Evolutionary conservation across 1,140 invertebrate genomes (phyloP), one percentile per base, ranked within the genome.

Genomic region (Trigoniulus corallinus): DNA sequence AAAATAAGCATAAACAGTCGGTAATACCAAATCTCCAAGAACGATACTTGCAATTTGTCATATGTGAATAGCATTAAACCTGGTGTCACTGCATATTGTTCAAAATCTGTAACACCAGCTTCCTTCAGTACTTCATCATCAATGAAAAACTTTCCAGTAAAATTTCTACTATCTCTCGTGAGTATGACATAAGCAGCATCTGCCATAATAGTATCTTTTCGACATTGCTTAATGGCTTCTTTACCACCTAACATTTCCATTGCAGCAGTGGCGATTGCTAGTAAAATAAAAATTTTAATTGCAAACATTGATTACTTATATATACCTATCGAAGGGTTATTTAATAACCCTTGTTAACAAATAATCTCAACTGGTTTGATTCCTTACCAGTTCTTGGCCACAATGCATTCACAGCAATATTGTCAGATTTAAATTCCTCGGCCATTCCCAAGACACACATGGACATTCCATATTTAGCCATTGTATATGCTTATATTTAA

Each of bases 401-500:
- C 0, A 99, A 69, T 2, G 93, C 88, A 72, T 99, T 99, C 0
- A 98, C 92, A 39, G 82, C 91, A 56, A 99, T 83, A 46, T 81
- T 80, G 51, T 81, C 74, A 7, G 73, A 66, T 58, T 76, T 80
- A 54, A 96, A 85, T 70, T 98, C 95, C 56, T 85, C 86, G 39
- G 88, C 73, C 89, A 97, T 95, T 37, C 95, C 93, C 13, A 98
- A 69, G 1, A 88, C 89, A 69, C 92, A 97, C 88, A 98, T 89
- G 0, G 89, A 95, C 95, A 99, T 98, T 20, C 94, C 94, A 64
- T 94, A 98, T 61, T 98, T 98, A 1, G 94, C 86, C 78, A 98
- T 96, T 0, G 94, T 97, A 64, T 98, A 98, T 1, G 91, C 92
- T n/a, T n/a, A n/a, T n/a, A n/a, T n/a, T n/a, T n/a, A 46, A n/a